Evolutionary conservation across 2,113 vertebrate species (phyloP), one percentile per base, ranked within the genome.

Genomic region (Cairina moschata): DNA sequence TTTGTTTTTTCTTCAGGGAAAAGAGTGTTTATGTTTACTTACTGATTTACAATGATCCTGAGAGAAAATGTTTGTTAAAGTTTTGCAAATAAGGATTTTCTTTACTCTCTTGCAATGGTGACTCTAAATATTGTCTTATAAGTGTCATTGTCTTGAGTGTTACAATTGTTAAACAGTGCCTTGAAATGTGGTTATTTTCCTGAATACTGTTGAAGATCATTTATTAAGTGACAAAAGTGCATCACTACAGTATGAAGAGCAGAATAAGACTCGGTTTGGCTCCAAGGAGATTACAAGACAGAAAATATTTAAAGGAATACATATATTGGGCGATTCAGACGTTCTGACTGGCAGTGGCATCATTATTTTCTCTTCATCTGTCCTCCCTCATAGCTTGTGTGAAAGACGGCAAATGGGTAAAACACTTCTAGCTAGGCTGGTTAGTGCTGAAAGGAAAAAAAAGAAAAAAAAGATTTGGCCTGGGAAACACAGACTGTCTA

Each of bases 351-450:
- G 26, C 65, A 83, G 46, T 86, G 58, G 54, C 78, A 71, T 60
- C 68, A 88, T 83, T 86, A 72, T 84, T 93, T 93, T 95, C 81
- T 86, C 59, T 86, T 94, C 31, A 74, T 91, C 77, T 92, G 56
- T 74, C 68, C 86, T 95, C 83, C 71, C 59, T 90, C 9, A 0
- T 86, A 91, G 60, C 72, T 94, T 72, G 54, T 46, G 42, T 75
- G 79, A 67, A 88, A 83, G 80, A 60, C 4, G 0, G 34, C 0
- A 0, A 85, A 83, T 60, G 72, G 42, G 60, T 79, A 59, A 82
- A 65, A 75, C 38, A 32, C 38, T 89, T 86, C 80, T 54, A 54
- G 62, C 38, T 56, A 44, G 60, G 60, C 29, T 94, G 72, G 52
- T 63, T 52, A 88, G 62, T 54, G 29, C 65, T 68, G 44, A 10